These are phyloP conservation scores for Proisotoma minuta DNA, from an alignment of 2,888 invertebrate species.

Conservation along the genomic window DNA sequence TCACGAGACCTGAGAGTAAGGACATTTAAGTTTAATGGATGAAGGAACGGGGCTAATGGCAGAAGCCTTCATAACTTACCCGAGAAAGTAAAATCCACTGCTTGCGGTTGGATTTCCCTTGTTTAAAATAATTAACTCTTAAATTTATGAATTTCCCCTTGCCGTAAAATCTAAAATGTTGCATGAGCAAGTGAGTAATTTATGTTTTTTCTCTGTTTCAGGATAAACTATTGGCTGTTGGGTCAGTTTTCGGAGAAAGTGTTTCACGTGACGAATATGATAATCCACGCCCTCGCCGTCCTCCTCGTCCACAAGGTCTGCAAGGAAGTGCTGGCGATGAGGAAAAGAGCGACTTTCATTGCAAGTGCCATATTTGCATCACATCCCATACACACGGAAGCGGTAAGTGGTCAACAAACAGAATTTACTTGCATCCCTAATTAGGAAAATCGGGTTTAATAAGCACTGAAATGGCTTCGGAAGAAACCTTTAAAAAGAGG, in stretches of 20 bases:
- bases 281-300: slow-evolving; percentile 69
- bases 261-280: slow-evolving; percentile 75
- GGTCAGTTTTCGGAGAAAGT: slow-evolving; percentile 64
- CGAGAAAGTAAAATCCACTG: too few species aligned
- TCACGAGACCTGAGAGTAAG: not conserved
- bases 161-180: slow-evolving; percentile 13
- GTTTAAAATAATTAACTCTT: slow-evolving; percentile 17
- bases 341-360: slow-evolving; percentile 64
- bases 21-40: slow-evolving; percentile 17
- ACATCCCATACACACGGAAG: slow-evolving; percentile 84
- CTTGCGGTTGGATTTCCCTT: slow-evolving; percentile 13
- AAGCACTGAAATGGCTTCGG: too few species aligned
- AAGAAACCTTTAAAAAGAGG: too few species aligned
- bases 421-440: too few species aligned
- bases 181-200: slow-evolving; percentile 1
- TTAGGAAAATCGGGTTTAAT: too few species aligned
- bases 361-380: slow-evolving; percentile 73
- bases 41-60: not conserved
- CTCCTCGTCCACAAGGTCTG: slow-evolving; percentile 66
- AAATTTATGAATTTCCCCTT: slow-evolving; percentile 8
- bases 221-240: slow-evolving; percentile 68
- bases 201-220: slow-evolving; percentile 53
- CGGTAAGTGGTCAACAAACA: too few species aligned
- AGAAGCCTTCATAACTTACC: too few species aligned
- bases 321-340: slow-evolving; percentile 61